These are phyloP conservation scores for Gymnobelideus leadbeateri DNA, from an alignment of 2,113 vertebrate genomes.

Conservation along the genomic window DNA sequence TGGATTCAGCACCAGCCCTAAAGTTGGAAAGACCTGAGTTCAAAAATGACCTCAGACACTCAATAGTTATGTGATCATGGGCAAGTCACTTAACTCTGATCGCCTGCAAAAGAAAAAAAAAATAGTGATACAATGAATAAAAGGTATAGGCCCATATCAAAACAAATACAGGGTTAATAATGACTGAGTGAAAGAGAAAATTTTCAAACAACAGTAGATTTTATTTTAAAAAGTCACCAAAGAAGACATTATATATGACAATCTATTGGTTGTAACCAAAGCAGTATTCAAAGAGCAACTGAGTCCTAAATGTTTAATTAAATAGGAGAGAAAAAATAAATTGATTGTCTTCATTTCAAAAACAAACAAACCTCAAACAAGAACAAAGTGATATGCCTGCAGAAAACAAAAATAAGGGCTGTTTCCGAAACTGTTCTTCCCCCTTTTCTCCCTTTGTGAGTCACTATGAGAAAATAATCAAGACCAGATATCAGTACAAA, in stretches of 20 bases:
- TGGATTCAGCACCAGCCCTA: background rate
- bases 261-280: background rate
- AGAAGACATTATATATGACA: background rate
- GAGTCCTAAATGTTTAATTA: background rate
- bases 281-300: background rate
- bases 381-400: background rate
- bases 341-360: background rate
- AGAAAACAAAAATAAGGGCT: background rate
- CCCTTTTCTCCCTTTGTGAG: background rate
- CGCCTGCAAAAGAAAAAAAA: background rate
- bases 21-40: background rate
- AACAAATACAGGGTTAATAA: background rate
- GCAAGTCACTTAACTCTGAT: background rate
- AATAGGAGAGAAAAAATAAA: background rate
- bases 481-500: background rate
- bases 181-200: background rate
- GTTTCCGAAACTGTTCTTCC: background rate
- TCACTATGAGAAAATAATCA: background rate
- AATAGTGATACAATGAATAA: background rate
- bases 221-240: background rate
- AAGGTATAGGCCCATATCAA: background rate
- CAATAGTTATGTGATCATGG: background rate
- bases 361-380: background rate
- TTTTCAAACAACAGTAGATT: background rate
- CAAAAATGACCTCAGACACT: background rate